Evolutionary conservation across 2,797 vertebrate species (phyloP).

Genomic region (Aulostomus chinensis): DNA sequence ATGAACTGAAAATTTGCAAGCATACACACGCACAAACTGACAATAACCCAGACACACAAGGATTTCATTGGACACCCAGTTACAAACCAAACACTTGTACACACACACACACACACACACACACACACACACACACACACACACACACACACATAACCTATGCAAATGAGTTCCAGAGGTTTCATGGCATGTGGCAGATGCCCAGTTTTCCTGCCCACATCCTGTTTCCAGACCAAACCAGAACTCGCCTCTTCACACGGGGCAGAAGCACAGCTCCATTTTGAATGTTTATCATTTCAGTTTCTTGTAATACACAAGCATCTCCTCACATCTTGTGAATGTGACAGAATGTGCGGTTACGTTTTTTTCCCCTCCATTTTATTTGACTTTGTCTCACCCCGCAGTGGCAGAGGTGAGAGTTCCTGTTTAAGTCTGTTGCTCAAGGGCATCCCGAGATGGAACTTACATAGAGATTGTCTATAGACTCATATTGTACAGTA

Average conservation of each 20-base stretch:
- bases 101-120: constrained; percentile 14
- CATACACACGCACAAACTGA: constrained; percentile 11
- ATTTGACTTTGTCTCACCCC: too few species aligned
- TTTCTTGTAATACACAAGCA: neutral
- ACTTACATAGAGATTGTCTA: too few species aligned
- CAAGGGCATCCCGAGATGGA: constrained; percentile 3
- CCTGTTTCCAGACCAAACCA: constrained; percentile 70
- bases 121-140: constrained; percentile 5
- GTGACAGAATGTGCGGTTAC: too few species aligned
- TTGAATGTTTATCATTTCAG: constrained; percentile 6
- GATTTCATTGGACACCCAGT: constrained; percentile 30
- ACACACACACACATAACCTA: constrained; percentile 39
- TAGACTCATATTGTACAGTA: neutral
- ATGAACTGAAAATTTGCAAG: constrained; percentile 34
- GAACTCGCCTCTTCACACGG: constrained; percentile 57
- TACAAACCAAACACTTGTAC: constrained; percentile 39
- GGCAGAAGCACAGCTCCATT: constrained; percentile 36
- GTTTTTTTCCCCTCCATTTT: too few species aligned
- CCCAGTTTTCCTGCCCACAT: constrained; percentile 75
- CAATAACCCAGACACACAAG: constrained; percentile 21
- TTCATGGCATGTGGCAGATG: constrained; percentile 72
- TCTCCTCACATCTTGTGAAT: neutral
- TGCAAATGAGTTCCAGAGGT: constrained; percentile 67
- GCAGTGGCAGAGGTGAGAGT: neutral
- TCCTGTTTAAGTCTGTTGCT: constrained; percentile 12